Conservation (phyloP, 1,140 invertebrate genomes). For the Zaprionus ornatus region DNA sequence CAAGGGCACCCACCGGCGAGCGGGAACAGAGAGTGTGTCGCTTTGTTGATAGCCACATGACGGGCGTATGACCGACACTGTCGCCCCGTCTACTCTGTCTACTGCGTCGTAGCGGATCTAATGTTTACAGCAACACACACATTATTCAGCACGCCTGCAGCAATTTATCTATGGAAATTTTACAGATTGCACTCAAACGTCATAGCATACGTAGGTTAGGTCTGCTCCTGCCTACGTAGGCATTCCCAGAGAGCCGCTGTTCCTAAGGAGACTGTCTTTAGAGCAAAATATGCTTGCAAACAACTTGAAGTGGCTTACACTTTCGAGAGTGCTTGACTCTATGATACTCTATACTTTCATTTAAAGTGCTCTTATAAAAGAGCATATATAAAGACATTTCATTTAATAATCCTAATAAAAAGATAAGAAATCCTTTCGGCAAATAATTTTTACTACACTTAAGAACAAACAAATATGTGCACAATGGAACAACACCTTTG, state of each 20-base stretch:
- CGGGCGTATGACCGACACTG: constrained; percentile 52
- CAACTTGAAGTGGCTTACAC: neutral
- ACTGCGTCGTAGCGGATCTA: constrained; percentile 43
- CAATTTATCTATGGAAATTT: constrained; percentile 45
- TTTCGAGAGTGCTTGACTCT: neutral
- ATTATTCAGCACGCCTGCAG: neutral
- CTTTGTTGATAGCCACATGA: constrained; percentile 71
- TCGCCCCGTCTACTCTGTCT: constrained; percentile 22
- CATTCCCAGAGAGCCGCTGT: neutral
- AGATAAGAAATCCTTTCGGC: neutral
- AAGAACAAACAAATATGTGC: neutral
- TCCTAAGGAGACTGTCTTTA: neutral
- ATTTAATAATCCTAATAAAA: neutral
- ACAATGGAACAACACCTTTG: neutral
- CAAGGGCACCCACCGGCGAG: constrained; percentile 42
- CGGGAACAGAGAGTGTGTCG: constrained; percentile 1
- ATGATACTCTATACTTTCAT: neutral
- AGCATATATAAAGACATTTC: neutral
- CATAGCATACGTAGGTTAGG: neutral
- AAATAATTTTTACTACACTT: neutral
- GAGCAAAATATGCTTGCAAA: neutral
- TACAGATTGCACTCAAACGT: constrained; percentile 33
- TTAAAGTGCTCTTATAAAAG: neutral
- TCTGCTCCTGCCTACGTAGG: neutral
- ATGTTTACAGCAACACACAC: constrained; percentile 48